These are phyloP conservation scores for Seriola rivoliana DNA, from an alignment of 2,113 vertebrate species.

Conservation along the genomic window DNA sequence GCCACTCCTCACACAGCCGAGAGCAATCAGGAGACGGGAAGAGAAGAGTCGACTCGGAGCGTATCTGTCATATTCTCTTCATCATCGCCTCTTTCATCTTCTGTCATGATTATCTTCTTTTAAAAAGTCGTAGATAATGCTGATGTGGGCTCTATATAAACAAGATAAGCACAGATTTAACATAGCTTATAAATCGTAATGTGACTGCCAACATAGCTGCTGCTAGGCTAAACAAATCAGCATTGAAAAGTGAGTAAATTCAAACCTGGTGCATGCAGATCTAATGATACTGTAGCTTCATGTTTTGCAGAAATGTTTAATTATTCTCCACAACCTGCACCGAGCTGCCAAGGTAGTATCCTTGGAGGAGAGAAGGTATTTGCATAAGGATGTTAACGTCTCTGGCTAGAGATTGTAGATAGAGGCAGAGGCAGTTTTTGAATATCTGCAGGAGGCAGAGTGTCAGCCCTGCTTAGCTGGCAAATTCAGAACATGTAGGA, in stretches of 20 bases:
- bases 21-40: conserved; percentile 37
- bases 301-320: conserved; percentile 25
- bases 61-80: conserved; percentile 40
- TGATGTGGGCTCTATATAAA: not conserved
- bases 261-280: not conserved
- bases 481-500: conserved; percentile 41
- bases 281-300: not conserved
- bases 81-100: conserved; percentile 48
- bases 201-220: not conserved
- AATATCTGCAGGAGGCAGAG: conserved; percentile 53
- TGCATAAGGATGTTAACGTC: conserved; percentile 43
- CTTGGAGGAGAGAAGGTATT: conserved; percentile 32
- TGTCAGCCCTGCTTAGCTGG: conserved; percentile 25
- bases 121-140: conserved; percentile 24
- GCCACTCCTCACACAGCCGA: conserved; percentile 46
- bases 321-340: conserved; percentile 37
- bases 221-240: not conserved
- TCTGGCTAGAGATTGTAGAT: conserved; percentile 22
- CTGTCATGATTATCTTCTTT: conserved; percentile 40
- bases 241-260: not conserved
- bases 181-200: conserved; percentile 15
- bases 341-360: conserved; percentile 34
- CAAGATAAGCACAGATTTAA: conserved; percentile 42
- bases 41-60: conserved; percentile 30
- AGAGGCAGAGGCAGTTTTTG: conserved; percentile 17